Conservation (phyloP, 2,888 invertebrate genomes). For the Aphidoletes aphidimyza region DNA sequence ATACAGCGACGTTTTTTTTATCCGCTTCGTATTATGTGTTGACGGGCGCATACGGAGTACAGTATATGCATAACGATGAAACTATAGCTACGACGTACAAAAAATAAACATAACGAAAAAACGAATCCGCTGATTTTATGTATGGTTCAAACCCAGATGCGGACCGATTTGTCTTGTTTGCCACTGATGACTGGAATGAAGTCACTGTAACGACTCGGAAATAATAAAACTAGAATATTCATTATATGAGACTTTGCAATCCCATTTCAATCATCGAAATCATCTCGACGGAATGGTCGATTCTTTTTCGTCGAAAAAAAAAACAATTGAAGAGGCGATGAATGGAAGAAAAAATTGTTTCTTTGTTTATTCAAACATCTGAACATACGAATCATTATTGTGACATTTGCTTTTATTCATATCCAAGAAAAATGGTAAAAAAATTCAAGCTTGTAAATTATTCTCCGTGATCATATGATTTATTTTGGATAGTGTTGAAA, state of each 20-base stretch:
- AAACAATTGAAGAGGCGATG: no score
- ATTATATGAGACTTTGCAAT: background rate
- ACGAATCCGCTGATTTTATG: background rate
- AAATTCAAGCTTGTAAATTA: no score
- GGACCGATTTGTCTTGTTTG: background rate
- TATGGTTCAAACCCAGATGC: background rate
- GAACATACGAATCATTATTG: no score
- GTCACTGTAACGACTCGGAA: background rate
- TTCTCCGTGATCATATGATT: no score
- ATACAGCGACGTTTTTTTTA: no score
- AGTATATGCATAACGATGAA: background rate
- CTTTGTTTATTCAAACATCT: no score
- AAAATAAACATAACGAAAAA: background rate
- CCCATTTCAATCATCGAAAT: background rate
- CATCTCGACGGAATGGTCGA: background rate
- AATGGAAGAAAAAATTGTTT: no score
- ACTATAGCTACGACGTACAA: no score
- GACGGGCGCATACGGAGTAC: background rate
- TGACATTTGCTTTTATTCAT: no score
- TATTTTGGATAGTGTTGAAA: no score
- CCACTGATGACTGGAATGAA: background rate
- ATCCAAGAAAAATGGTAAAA: no score
- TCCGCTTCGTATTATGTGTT: no score
- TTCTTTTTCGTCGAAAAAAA: background rate
- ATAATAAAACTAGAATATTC: background rate